Percentiles rank a stretch among this genome's conserved stretches.
These are phyloP conservation scores for Morpho deidamia DNA, from an alignment of 2,888 invertebrate genomes.

Conservation along the genomic window DNA sequence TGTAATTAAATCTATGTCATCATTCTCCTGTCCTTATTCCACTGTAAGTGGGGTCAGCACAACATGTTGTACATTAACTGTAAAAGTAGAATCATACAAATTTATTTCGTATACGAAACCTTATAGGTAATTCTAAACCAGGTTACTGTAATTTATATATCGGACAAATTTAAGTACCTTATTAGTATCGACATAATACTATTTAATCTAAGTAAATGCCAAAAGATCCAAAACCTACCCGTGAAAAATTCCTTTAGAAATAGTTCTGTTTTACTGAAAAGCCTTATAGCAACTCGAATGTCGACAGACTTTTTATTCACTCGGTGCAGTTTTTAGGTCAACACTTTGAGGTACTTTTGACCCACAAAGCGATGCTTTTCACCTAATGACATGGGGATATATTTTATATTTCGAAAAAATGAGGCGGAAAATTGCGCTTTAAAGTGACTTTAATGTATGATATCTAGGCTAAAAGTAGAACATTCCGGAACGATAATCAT, in stretches of 20 bases:
- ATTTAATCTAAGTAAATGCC: not conserved
- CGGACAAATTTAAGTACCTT: not conserved
- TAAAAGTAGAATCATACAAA: too few relatives aligned
- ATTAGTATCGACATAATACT: not conserved
- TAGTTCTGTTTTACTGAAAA: constrained; percentile 17
- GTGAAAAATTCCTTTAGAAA: constrained; percentile 9
- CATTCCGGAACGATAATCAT: not conserved
- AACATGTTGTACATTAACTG: too few relatives aligned
- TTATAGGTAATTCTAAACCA: too few relatives aligned
- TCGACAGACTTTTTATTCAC: constrained; percentile 19
- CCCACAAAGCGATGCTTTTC: constrained; percentile 26
- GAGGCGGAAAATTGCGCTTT: constrained; percentile 8
- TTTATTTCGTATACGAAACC: too few relatives aligned
- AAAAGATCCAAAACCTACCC: constrained; percentile 1
- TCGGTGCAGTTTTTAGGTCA: constrained; percentile 25
- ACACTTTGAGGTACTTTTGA: constrained; percentile 26
- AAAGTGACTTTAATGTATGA: constrained; percentile 6
- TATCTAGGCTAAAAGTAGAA: not conserved
- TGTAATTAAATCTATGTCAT: too few relatives aligned
- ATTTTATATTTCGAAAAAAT: constrained; percentile 10
- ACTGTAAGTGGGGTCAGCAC: too few relatives aligned
- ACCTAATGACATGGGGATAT: constrained; percentile 19
- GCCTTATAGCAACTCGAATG: constrained; percentile 17
- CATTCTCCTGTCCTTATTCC: too few relatives aligned
- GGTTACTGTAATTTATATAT: too few relatives aligned